phyloP scores from a whole-genome alignment of 1,140 invertebrate genomes.

The Ectropis grisescens region DNA sequence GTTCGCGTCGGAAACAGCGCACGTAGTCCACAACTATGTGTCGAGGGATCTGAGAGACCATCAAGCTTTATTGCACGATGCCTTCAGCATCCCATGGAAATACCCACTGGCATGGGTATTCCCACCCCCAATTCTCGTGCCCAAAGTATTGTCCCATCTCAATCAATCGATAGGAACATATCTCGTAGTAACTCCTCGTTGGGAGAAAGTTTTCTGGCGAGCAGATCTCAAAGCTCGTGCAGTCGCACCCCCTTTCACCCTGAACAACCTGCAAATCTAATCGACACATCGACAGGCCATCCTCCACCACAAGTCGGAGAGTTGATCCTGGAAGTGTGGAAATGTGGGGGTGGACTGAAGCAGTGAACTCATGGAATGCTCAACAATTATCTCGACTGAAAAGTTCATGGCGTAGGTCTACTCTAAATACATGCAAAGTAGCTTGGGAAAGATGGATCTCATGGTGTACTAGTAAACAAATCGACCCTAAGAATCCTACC shows the following conservation, averaged over 20 bases:
- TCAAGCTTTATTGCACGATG: conserved; percentile 13
- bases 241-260: conserved; percentile 7
- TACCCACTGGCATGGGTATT: conserved; percentile 38
- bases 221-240: conserved; percentile 15
- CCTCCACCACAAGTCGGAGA: background rate
- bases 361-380: conserved; percentile 1
- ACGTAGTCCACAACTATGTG: conserved; percentile 2
- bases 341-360: conserved; percentile 5
- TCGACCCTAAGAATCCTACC: background rate
- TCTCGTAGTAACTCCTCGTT: conserved; percentile 18
- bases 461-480: conserved; percentile 12
- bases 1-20: background rate
- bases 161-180: conserved; percentile 10
- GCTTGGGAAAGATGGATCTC: conserved; percentile 8
- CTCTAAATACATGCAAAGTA: conserved; percentile 18
- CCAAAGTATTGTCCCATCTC: conserved; percentile 14
- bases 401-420: conserved; percentile 15
- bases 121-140: conserved; percentile 25
- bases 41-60: conserved; percentile 1
- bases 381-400: background rate
- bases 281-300: conserved; percentile 11
- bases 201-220: conserved; percentile 23
- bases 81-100: conserved; percentile 28
- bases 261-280: conserved; percentile 10
- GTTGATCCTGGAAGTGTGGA: conserved; percentile 4